Evolutionary conservation across 1,140 invertebrate species (phyloP).

Genomic region (Drosophila subobscura): DNA sequence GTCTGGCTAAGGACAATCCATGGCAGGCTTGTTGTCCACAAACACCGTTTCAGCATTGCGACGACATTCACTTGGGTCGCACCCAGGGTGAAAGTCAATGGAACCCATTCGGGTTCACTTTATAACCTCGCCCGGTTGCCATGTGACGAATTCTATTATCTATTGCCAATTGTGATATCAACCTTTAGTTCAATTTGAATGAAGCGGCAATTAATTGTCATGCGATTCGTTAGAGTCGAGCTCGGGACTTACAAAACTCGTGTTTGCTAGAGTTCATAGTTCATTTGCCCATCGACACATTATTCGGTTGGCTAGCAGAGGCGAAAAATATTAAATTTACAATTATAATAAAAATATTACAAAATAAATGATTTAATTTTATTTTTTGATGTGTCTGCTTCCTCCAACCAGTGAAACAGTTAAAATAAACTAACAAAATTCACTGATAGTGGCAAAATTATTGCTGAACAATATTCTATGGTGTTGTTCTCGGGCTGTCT

Average conservation of each 20-base stretch:
- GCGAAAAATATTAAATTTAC: too few species aligned
- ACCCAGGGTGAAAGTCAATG: constrained; percentile 1
- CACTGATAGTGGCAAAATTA: too few species aligned
- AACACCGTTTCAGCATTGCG: constrained; percentile 39
- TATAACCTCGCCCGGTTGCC: constrained; percentile 42
- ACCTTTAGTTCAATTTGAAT: not conserved
- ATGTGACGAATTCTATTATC: constrained; percentile 32
- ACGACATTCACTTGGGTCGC: not conserved
- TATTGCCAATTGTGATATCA: constrained; percentile 2
- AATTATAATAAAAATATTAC: too few species aligned
- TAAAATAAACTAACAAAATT: too few species aligned
- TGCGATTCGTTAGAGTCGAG: not conserved
- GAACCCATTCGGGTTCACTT: constrained; percentile 29
- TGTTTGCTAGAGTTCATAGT: not conserved
- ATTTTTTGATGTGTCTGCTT: too few species aligned
- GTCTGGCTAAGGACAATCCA: constrained; percentile 47
- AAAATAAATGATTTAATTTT: too few species aligned
- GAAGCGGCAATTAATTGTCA: not conserved
- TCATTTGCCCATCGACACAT: not conserved
- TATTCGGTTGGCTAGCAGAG: too few species aligned
- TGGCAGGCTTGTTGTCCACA: constrained; percentile 42
- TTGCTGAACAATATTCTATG: too few species aligned
- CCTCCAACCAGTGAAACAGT: too few species aligned
- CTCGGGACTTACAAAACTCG: not conserved
- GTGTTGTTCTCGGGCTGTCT: too few species aligned